Base-by-base conservation (phyloP, 2,888 invertebrate genomes). In the Eupithecia pulchellata region DNA sequence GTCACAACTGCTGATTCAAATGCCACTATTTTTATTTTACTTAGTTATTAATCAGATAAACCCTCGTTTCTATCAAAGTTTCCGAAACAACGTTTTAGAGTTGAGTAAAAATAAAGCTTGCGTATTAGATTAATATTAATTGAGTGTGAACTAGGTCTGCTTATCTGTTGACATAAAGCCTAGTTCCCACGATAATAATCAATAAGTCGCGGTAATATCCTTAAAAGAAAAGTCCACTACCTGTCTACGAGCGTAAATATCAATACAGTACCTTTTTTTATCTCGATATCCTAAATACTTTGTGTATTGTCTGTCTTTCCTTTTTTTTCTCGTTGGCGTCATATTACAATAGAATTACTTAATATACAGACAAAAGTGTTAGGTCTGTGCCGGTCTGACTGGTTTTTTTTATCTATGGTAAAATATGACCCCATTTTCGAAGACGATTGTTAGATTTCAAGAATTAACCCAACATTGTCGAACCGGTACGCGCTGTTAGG, bases 201-300 rank as follows among this genome's bases (percentile, higher is more conserved):
- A 57, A 66, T 61, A 20, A 68, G 29, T 36, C 20, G 30, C 11
- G 9, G 29, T 42, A 58, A 30, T 63, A 67, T 61, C 25, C 55
- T 61, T 64, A 58, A 66, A 64, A 71, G 47, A 71, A 67, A 36
- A 64, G 66, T 30, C 17, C 14, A 29, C 30, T 71, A 65, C 68
- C 68, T 71, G 67, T 68, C 20, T 20, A 52, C 13, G 25, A 52
- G 4, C 20, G 13, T 4, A 11, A 25, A 52, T 52, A 52, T 63
- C 47, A 47, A 61, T 64, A 68, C 62, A 71, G 42, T 68, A 52
- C 64, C 64, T 27, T 58, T 39, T 60, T 62, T 68, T 64, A 61
- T 47, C 57, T 52, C 47, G n/a, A 64, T 65, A 62, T 64, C 64
- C 47, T 57, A 61, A 71, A 65, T 71, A 72, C 71, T 17, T 65